Percentiles rank a stretch among this genome's conserved stretches.
Conservation (phyloP, 1,140 invertebrate species). For the Drosophila repleta region DNA sequence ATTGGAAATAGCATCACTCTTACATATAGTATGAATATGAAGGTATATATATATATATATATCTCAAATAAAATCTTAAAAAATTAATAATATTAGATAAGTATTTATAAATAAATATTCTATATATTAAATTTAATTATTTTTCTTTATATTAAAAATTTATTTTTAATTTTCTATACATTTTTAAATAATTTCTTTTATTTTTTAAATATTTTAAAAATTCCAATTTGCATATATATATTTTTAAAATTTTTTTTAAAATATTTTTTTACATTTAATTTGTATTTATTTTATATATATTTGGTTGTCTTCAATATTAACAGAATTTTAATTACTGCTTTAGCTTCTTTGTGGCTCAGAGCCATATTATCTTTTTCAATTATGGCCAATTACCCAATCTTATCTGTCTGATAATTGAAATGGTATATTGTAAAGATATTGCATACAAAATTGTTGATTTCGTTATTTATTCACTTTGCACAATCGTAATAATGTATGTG, state of each 20-base stretch:
- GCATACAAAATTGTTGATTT: neutral
- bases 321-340: neutral
- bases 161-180: too few species aligned
- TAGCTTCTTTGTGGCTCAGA: neutral
- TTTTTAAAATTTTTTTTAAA: too few species aligned
- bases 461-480: constrained; percentile 4
- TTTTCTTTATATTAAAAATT: neutral
- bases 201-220: neutral
- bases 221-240: neutral
- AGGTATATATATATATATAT: too few species aligned
- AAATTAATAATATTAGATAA: too few species aligned
- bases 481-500: constrained; percentile 5
- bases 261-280: too few species aligned
- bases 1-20: too few species aligned
- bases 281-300: neutral
- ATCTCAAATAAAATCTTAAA: too few species aligned
- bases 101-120: too few species aligned
- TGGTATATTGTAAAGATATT: constrained; percentile 7
- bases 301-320: neutral
- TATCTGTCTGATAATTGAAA: constrained; percentile 7
- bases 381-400: constrained; percentile 11
- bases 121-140: too few species aligned
- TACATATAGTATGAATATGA: too few species aligned
- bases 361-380: constrained; percentile 1
- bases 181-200: too few species aligned